phyloP scores from a whole-genome alignment of 2,797 vertebrate genomes.

The Ctenopoma kingsleyae region DNA sequence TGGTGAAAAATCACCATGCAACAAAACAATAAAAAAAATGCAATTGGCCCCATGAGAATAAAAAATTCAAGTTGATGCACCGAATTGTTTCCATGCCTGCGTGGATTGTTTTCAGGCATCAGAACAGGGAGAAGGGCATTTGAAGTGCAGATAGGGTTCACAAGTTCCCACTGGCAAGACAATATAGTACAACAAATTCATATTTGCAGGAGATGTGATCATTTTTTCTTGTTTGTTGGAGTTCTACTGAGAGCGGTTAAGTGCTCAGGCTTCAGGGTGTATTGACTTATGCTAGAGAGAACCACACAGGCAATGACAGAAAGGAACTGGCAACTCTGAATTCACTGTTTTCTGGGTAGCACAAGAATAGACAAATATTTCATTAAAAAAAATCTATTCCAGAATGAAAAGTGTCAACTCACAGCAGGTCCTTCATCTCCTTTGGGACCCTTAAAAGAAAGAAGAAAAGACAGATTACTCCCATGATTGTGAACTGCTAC shows the following conservation, averaged over 20 bases:
- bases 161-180: constrained; percentile 65
- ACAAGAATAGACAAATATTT: constrained; percentile 52
- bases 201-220: constrained; percentile 62
- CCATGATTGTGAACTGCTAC: constrained; percentile 45
- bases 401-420: constrained; percentile 78
- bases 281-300: constrained; percentile 62
- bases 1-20: constrained; percentile 83
- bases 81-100: constrained; percentile 55
- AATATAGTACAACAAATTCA: constrained; percentile 67
- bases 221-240: constrained; percentile 52
- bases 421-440: constrained; percentile 92
- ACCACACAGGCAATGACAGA: constrained; percentile 60
- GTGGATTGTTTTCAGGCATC: constrained; percentile 57
- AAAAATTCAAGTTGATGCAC: constrained; percentile 72
- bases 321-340: constrained; percentile 49
- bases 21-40: constrained; percentile 81
- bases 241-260: constrained; percentile 69
- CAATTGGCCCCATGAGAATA: constrained; percentile 76
- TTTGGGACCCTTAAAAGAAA: constrained; percentile 90
- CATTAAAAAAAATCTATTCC: constrained; percentile 42
- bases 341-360: constrained; percentile 37
- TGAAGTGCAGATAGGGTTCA: constrained; percentile 61
- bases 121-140: constrained; percentile 25
- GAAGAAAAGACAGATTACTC: constrained; percentile 64
- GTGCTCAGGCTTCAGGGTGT: constrained; percentile 64